Evolutionary conservation across 2,797 vertebrate species (phyloP).

Genomic region (Chanos chanos): DNA sequence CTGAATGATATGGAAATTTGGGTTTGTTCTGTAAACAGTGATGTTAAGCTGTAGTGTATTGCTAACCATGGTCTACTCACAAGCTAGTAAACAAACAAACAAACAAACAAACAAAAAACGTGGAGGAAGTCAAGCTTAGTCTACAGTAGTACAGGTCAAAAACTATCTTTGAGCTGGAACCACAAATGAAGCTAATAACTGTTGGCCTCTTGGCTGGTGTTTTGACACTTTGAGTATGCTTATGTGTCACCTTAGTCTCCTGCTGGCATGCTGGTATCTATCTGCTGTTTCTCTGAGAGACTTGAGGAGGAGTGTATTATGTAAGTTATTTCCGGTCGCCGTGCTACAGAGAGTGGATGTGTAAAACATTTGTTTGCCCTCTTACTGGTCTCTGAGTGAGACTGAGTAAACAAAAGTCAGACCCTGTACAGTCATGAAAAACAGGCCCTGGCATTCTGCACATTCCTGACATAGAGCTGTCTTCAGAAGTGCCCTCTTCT

Average conservation of each 20-base stretch:
- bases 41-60: no score
- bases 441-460: slow-evolving; percentile 38
- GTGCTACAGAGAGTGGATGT: slow-evolving; percentile 23
- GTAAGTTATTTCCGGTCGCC: slow-evolving; percentile 29
- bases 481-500: slow-evolving; percentile 13
- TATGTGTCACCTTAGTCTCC: slow-evolving; percentile 10
- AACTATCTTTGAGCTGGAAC: not conserved
- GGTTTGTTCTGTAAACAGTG: no score
- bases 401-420: slow-evolving; percentile 35
- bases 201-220: slow-evolving; percentile 9
- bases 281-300: slow-evolving; percentile 12
- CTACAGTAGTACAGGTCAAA: no score
- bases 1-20: no score
- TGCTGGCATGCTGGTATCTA: slow-evolving; percentile 21
- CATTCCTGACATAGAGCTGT: slow-evolving; percentile 31
- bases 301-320: slow-evolving; percentile 18
- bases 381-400: slow-evolving; percentile 20
- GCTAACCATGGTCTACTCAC: no score
- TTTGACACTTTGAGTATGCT: slow-evolving; percentile 28
- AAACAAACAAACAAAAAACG: no score
- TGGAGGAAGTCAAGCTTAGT: no score
- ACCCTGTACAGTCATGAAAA: slow-evolving; percentile 32
- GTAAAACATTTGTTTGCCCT: slow-evolving; percentile 14
- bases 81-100: no score
- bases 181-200: not conserved